A percentile compares a stretch with the other conserved stretches of the same genome.
phyloP scores from a whole-genome alignment of 2,797 vertebrate species.

The Eospalax fontanierii region DNA sequence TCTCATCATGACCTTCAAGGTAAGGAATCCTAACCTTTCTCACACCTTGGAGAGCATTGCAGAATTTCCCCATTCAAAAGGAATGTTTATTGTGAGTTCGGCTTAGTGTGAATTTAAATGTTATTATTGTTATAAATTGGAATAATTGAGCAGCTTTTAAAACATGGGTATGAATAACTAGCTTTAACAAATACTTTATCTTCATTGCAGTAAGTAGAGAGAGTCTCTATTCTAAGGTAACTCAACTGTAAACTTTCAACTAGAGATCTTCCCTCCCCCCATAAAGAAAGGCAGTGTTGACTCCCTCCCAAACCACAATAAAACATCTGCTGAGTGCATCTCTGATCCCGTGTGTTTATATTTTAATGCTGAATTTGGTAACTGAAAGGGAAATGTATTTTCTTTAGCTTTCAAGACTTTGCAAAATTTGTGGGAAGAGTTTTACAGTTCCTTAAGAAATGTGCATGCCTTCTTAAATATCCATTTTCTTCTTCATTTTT shows the following conservation, averaged over 20 bases:
- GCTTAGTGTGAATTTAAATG: constrained; percentile 47
- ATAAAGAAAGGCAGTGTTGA: constrained; percentile 62
- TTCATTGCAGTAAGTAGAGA: constrained; percentile 19
- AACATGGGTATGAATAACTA: constrained; percentile 2
- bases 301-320: constrained; percentile 62
- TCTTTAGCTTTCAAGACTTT: constrained; percentile 72
- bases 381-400: constrained; percentile 58
- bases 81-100: neutral
- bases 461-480: constrained; percentile 35
- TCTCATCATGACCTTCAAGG: constrained; percentile 99
- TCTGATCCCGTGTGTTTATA: neutral
- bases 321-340: constrained; percentile 76
- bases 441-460: constrained; percentile 63
- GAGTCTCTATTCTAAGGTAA: constrained; percentile 37
- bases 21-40: constrained; percentile 87
- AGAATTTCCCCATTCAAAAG: neutral
- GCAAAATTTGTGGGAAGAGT: constrained; percentile 66
- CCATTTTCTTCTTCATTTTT: constrained; percentile 77
- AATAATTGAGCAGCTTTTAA: constrained; percentile 19
- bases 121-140: constrained; percentile 42
- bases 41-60: neutral
- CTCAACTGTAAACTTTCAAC: constrained; percentile 76
- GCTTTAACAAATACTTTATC: constrained; percentile 18
- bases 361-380: constrained; percentile 73
- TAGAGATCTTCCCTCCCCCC: constrained; percentile 64